Evolutionary conservation across 1,140 invertebrate genomes (phyloP).

Genomic region (Drosophila pruinosa): DNA sequence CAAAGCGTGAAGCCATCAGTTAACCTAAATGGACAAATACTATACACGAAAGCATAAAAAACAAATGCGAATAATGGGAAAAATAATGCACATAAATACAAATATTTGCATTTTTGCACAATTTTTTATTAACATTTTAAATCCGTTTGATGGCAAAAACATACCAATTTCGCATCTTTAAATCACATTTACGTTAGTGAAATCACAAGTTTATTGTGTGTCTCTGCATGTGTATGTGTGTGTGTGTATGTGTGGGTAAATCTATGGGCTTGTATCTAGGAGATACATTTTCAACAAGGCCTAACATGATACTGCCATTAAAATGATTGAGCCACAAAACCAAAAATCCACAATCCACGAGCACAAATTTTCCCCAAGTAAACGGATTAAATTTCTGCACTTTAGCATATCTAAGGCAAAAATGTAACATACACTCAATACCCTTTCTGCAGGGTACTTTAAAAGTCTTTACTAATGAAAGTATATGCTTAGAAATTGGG

Average conservation of each 20-base stretch:
- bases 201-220: constrained; percentile 21
- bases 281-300: constrained; percentile 49
- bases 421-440: background rate
- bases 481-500: too few species aligned
- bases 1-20: constrained; percentile 52
- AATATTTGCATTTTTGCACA: constrained; percentile 30
- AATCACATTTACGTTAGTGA: constrained; percentile 16
- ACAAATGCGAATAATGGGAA: background rate
- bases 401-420: background rate
- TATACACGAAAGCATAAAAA: background rate
- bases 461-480: too few species aligned
- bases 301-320: constrained; percentile 72
- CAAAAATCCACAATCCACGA: constrained; percentile 63
- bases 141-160: constrained; percentile 1
- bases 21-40: constrained; percentile 17
- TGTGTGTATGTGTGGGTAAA: background rate
- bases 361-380: constrained; percentile 53
- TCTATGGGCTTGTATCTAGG: constrained; percentile 20
- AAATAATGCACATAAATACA: constrained; percentile 22
- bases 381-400: constrained; percentile 67
- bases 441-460: too few species aligned
- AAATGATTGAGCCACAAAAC: constrained; percentile 74
- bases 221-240: background rate
- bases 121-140: constrained; percentile 17
- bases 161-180: constrained; percentile 6